A percentile compares a stretch with the other conserved stretches of the same genome.
These are phyloP conservation scores for Papilio polyxenes DNA, from an alignment of 1,140 invertebrate species.

Conservation along the genomic window DNA sequence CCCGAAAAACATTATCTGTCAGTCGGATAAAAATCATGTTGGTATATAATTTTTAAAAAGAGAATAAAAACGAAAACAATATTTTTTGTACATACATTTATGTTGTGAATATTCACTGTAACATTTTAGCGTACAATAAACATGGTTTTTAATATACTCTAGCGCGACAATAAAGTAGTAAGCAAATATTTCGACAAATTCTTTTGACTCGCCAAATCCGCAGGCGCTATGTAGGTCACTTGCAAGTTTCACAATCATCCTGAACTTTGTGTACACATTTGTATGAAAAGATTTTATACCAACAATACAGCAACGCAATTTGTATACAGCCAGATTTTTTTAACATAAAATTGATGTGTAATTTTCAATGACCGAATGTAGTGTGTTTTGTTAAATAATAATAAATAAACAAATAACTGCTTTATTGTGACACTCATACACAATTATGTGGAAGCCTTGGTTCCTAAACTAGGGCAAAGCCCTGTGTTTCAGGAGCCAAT, in stretches of 20 bases:
- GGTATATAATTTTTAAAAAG: not conserved
- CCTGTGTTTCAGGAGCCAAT: no score
- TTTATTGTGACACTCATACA: no score
- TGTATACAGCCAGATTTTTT: not conserved
- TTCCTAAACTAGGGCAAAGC: no score
- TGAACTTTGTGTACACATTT: not conserved
- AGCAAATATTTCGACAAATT: slow-evolving; percentile 2
- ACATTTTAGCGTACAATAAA: not conserved
- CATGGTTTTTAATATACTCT: slow-evolving; percentile 14
- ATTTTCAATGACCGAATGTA: not conserved
- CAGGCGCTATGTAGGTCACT: not conserved
- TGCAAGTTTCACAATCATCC: not conserved
- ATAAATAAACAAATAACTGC: no score
- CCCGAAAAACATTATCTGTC: no score
- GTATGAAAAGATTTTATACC: not conserved
- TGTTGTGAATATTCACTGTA: not conserved
- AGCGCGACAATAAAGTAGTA: not conserved
- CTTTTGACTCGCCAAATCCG: not conserved
- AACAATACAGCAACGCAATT: not conserved
- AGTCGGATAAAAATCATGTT: not conserved
- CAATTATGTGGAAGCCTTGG: no score
- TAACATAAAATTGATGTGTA: not conserved
- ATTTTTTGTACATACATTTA: not conserved
- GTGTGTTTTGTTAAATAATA: not conserved
- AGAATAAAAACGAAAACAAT: not conserved